Percentiles rank a stretch among this genome's conserved stretches.
phyloP scores from a whole-genome alignment of 2,888 invertebrate species.

The Nipponacmea schrenckii region DNA sequence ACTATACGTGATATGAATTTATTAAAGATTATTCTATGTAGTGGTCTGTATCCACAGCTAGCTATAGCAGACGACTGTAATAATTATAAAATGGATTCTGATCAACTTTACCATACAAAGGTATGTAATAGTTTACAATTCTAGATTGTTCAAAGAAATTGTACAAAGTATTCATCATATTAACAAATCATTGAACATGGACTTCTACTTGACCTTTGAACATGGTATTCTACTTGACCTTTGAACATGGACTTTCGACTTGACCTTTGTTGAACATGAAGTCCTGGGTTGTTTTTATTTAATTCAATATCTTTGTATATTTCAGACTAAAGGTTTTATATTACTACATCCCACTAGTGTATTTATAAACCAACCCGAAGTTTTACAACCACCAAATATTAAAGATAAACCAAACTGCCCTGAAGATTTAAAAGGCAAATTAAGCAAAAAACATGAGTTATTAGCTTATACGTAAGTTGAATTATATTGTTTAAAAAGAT shows the following conservation, averaged over 20 bases:
- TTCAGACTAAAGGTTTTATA: slow-evolving; percentile 86
- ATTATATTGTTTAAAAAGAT: not conserved
- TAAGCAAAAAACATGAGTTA: slow-evolving; percentile 85
- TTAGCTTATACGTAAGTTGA: slow-evolving; percentile 84
- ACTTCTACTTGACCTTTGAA: no score
- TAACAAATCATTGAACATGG: no score
- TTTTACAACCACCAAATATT: slow-evolving; percentile 76
- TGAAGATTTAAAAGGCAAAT: slow-evolving; percentile 46
- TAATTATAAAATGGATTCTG: slow-evolving; percentile 79
- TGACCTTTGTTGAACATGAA: no score
- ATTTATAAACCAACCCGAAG: slow-evolving; percentile 84
- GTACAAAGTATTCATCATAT: no score
- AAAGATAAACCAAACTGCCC: slow-evolving; percentile 40
- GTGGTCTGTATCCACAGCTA: slow-evolving; percentile 94
- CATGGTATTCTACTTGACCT: no score
- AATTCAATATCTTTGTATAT: not conserved
- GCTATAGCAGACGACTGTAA: slow-evolving; percentile 95
- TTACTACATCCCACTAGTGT: slow-evolving; percentile 90
- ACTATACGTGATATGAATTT: slow-evolving; percentile 60
- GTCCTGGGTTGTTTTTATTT: no score
- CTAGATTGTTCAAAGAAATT: no score
- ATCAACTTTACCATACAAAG: slow-evolving; percentile 69
- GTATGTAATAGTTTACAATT: slow-evolving; percentile 54
- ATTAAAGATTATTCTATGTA: slow-evolving; percentile 79
- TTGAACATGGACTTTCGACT: no score